Evolutionary conservation across 2,113 vertebrate species (phyloP).

Genomic region (Peromyscus polionotus): DNA sequence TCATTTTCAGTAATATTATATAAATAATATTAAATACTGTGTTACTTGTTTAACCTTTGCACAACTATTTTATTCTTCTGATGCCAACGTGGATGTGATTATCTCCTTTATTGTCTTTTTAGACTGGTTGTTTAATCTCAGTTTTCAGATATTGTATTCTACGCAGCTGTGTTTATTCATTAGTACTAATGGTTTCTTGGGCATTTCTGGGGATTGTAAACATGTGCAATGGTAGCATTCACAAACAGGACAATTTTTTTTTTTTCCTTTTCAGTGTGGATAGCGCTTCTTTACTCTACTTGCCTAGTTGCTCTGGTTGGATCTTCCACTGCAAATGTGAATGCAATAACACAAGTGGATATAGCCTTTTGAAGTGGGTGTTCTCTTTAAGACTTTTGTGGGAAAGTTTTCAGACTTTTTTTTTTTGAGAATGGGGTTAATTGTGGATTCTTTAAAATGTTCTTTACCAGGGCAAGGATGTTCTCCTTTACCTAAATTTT

Average conservation of each 20-base stretch:
- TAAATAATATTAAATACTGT: neutral
- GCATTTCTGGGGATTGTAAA: neutral
- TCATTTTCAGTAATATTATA: neutral
- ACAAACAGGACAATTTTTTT: neutral
- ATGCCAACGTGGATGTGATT: neutral
- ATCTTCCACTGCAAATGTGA: neutral
- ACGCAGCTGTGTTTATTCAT: neutral
- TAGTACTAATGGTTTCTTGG: neutral
- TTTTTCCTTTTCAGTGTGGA: neutral
- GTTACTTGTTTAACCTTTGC: neutral
- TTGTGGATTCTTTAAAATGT: neutral
- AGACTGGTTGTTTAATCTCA: neutral
- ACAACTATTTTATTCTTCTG: neutral
- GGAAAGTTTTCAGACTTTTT: neutral
- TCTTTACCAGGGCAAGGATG: neutral
- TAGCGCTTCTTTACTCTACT: neutral
- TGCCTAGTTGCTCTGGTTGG: neutral
- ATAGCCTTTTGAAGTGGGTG: no score
- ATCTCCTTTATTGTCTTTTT: neutral
- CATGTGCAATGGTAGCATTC: no score
- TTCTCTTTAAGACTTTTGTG: neutral
- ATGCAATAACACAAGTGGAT: neutral
- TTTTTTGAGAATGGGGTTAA: neutral
- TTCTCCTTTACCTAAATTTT: neutral
- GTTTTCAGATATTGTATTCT: neutral